Conservation (phyloP, 2,888 invertebrate species). For the Pocota personata region DNA sequence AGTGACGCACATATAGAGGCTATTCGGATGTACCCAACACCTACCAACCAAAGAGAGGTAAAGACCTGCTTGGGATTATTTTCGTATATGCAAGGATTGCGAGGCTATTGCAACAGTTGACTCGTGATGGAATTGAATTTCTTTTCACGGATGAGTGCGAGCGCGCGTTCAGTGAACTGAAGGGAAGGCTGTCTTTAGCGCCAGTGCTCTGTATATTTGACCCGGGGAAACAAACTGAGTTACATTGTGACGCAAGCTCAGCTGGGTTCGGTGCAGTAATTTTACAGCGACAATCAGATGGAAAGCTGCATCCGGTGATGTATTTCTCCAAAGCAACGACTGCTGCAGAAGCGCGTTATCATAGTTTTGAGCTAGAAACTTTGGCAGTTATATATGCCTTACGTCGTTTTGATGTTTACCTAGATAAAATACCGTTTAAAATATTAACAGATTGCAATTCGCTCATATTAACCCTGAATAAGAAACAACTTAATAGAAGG, state of each 20-base stretch:
- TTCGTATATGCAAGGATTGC: slow-evolving; percentile 62
- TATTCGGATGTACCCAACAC: slow-evolving; percentile 7
- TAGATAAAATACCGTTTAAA: not conserved
- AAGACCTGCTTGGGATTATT: slow-evolving; percentile 59
- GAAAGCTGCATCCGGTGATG: slow-evolving; percentile 75
- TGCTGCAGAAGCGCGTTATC: not conserved
- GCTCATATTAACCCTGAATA: slow-evolving; percentile 75
- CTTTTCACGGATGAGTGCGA: slow-evolving; percentile 18
- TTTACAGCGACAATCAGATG: slow-evolving; percentile 73
- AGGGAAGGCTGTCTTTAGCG: too few relatives aligned
- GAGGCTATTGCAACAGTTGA: slow-evolving; percentile 30
- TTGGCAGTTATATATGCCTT: not conserved
- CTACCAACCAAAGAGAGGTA: slow-evolving; percentile 33
- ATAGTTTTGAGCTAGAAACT: not conserved
- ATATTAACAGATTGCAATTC: slow-evolving; percentile 76
- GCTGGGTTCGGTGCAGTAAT: slow-evolving; percentile 76
- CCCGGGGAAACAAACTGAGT: slow-evolving; percentile 72
- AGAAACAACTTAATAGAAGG: slow-evolving; percentile 74
- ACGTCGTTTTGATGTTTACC: not conserved
- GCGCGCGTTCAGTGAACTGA: not conserved
- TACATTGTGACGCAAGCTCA: slow-evolving; percentile 77
- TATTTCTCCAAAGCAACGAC: slow-evolving; percentile 71
- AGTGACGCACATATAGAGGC: slow-evolving; percentile 42
- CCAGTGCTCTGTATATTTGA: slow-evolving; percentile 76
- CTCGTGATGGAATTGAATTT: slow-evolving; percentile 29